Conservation (phyloP, 2,888 invertebrate genomes). For the Hermodice carunculata region DNA sequence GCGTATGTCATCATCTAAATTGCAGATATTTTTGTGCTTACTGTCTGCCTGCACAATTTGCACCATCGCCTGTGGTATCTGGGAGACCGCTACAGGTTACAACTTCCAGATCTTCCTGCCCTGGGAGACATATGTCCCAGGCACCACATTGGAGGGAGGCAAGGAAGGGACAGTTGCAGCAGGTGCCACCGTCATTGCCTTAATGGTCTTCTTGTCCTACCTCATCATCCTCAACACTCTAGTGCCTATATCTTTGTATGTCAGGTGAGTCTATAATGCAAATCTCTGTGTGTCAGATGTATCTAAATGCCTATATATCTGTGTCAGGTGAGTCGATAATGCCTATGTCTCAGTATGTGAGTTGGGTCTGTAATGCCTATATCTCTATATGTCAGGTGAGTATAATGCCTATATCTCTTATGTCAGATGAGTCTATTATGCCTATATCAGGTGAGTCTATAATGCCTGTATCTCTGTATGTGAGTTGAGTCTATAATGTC, state of each 20-base stretch:
- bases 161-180: conserved; percentile 20
- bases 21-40: conserved; percentile 97
- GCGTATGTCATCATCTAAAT: conserved; percentile 46
- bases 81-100: conserved; percentile 90
- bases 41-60: conserved; percentile 97
- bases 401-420: conserved; percentile 5
- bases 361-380: conserved; percentile 97
- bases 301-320: neutral
- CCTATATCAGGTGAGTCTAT: neutral
- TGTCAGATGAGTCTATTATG: neutral
- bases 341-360: neutral
- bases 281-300: too few relatives aligned
- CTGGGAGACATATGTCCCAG: conserved; percentile 93
- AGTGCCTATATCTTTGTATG: conserved; percentile 45
- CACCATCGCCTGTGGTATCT: conserved; percentile 96
- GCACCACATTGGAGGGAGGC: conserved; percentile 32
- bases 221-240: conserved; percentile 91
- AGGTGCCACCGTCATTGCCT: conserved; percentile 83
- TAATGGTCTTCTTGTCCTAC: conserved; percentile 98
- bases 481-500: conserved; percentile 91
- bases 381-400: conserved; percentile 95
- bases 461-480: neutral
- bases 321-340: neutral
- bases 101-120: conserved; percentile 82
- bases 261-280: too few relatives aligned